These are phyloP conservation scores for Oxystoma pomonae DNA, from an alignment of 2,888 invertebrate species.

Conservation along the genomic window DNA sequence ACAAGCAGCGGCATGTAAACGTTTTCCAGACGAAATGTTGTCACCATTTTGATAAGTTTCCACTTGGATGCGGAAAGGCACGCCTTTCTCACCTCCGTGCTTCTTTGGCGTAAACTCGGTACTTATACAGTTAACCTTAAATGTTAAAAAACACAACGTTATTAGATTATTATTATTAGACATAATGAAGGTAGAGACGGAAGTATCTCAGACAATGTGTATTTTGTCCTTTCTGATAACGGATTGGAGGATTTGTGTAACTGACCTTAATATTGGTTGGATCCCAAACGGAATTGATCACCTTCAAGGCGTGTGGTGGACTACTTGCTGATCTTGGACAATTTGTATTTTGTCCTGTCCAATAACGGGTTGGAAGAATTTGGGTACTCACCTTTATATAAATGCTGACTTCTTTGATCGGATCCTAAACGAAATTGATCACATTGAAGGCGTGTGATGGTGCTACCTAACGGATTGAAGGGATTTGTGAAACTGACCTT, in stretches of 20 bases:
- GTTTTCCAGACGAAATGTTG: constrained; percentile 48
- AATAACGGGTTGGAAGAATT: too few species aligned
- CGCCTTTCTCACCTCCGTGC: constrained; percentile 97
- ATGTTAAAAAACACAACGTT: constrained; percentile 23
- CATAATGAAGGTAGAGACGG: too few species aligned
- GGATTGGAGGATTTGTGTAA: too few species aligned
- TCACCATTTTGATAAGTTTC: constrained; percentile 74
- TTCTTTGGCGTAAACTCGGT: constrained; percentile 98
- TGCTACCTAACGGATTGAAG: too few species aligned
- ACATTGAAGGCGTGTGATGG: constrained; percentile 69
- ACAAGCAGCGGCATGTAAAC: constrained; percentile 92
- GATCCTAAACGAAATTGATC: constrained; percentile 91
- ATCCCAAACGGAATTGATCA: constrained; percentile 90
- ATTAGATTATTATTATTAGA: too few species aligned
- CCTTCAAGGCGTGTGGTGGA: constrained; percentile 68
- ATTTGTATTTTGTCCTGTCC: too few species aligned
- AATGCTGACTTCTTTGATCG: constrained; percentile 91
- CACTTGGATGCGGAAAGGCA: constrained; percentile 92
- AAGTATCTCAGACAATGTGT: too few species aligned
- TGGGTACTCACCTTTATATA: constrained; percentile 73
- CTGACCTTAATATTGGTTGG: too few species aligned
- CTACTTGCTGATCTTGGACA: too few species aligned
- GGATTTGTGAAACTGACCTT: too few species aligned
- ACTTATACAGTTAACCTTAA: constrained; percentile 89
- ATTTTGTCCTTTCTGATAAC: too few species aligned